Base-by-base conservation (phyloP, 1,140 invertebrate species). In the Eupristina koningsbergeri region DNA sequence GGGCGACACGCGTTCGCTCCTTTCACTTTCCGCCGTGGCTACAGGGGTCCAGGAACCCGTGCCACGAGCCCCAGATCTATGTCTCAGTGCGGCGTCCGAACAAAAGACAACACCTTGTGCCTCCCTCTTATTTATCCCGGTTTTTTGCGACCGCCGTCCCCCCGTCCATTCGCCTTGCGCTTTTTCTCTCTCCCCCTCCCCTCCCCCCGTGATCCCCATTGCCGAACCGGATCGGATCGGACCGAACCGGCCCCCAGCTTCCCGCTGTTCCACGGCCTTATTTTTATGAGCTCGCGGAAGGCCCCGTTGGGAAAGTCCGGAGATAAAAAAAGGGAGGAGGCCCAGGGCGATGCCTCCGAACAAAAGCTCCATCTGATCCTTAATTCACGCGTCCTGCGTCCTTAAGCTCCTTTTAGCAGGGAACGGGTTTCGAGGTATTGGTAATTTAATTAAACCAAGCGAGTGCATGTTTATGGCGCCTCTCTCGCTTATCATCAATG, bases 11-110 rank as follows among this genome's bases (percentile, higher is more conserved):
- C 89, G 87, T 89, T 58, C 53, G 53, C 53, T 89, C 91, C 91
- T 93, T 93, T 92, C 91, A 92, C 91, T 93, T 92, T 93, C 90
- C 90, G 85, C 31, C 53, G 64, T 61, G 31, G 47, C 7, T 15
- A 13, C 45, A 22, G 34, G 50, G 53, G 69, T 83, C 81, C 74
- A 61, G 47, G 63, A 73, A n/a, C 76, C 75, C 22, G 11, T 9
- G 31, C 81, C 81, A 63, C 81, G 74, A 63, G 31, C 81, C 81
- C 74, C 81, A 63, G 73, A 75, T 83, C 61, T 77, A 29, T 53
- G 78, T 34, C 41, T 73, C 69, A 17, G 39, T 41, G 34, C 58
- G 29, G 41, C 58, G 34, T 31, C 22, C 58, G 63, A 83, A 83
- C 82, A 83, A 83, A 83, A 83, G 76, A 50, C 76, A 67, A 53